Evolutionary conservation across 1,140 invertebrate genomes (phyloP).

Genomic region (Zaprionus ghesquierei): DNA sequence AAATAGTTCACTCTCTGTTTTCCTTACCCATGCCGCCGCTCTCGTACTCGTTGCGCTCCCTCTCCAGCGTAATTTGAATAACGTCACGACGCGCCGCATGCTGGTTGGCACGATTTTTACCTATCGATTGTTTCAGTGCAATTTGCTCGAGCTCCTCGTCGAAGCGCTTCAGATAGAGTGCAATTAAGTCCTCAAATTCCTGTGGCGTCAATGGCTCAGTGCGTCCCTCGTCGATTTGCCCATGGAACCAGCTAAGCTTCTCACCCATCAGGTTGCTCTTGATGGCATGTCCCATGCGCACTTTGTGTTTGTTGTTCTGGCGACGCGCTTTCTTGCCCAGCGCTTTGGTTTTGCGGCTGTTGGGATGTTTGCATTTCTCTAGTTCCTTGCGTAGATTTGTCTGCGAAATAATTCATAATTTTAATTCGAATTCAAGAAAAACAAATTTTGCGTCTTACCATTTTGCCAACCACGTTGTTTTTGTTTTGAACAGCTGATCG

Average conservation of each 20-base stretch:
- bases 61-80: constrained; percentile 88
- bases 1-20: neutral
- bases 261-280: constrained; percentile 89
- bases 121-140: constrained; percentile 88
- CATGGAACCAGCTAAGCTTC: constrained; percentile 88
- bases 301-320: constrained; percentile 86
- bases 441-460: constrained; percentile 11
- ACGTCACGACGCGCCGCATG: constrained; percentile 90
- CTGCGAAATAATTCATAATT: constrained; percentile 22
- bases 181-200: constrained; percentile 85
- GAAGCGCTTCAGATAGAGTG: constrained; percentile 85
- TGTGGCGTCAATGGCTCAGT: constrained; percentile 84
- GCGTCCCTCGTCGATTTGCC: constrained; percentile 84
- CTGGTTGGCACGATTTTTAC: constrained; percentile 86
- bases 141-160: constrained; percentile 91
- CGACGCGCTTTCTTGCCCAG: constrained; percentile 87
- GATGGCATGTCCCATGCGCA: constrained; percentile 86
- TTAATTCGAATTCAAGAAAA: neutral
- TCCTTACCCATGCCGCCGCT: constrained; percentile 87
- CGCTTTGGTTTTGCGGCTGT: constrained; percentile 89
- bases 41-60: constrained; percentile 88
- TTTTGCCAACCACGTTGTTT: constrained; percentile 33
- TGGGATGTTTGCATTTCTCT: constrained; percentile 88
- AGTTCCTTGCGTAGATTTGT: constrained; percentile 83
- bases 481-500: constrained; percentile 25